Evolutionary conservation across 2,888 invertebrate genomes (phyloP).

Genomic region (Leucoptera coffeella): DNA sequence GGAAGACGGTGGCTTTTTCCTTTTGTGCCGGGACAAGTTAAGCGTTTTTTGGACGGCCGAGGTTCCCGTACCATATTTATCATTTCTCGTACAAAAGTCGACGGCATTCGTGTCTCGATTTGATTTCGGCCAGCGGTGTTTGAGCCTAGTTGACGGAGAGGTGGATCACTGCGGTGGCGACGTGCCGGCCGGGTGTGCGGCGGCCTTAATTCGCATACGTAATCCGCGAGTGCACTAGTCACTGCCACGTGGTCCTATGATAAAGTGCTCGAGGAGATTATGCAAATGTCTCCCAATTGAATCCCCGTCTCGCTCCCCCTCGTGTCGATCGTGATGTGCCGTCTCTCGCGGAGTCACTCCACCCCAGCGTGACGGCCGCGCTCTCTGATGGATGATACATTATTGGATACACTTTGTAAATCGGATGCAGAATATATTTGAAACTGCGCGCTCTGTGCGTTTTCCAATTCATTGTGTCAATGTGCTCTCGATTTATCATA

Average conservation of each 20-base stretch:
- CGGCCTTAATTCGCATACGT: constrained; percentile 35
- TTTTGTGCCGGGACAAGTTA: constrained; percentile 51
- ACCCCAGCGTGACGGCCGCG: constrained; percentile 36
- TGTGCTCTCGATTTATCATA: constrained; percentile 1
- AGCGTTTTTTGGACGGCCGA: constrained; percentile 47
- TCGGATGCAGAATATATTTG: constrained; percentile 36
- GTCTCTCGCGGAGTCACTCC: constrained; percentile 17
- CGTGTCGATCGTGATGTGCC: constrained; percentile 10
- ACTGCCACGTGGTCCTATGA: constrained; percentile 53
- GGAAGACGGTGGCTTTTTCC: constrained; percentile 52
- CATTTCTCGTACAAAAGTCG: constrained; percentile 43
- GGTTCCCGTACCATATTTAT: constrained; percentile 41
- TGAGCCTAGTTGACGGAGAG: constrained; percentile 2
- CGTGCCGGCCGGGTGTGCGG: constrained; percentile 8
- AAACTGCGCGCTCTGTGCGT: constrained; percentile 18
- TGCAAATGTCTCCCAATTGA: constrained; percentile 44
- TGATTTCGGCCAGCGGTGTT: constrained; percentile 20
- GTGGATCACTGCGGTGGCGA: not conserved
- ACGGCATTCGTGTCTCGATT: constrained; percentile 31
- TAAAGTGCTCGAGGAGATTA: constrained; percentile 50
- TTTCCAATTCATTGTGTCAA: constrained; percentile 7
- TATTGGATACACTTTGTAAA: constrained; percentile 51
- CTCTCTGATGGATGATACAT: constrained; percentile 50
- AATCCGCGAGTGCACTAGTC: constrained; percentile 50
- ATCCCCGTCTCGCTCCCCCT: constrained; percentile 19